Base-by-base conservation (phyloP, 2,888 invertebrate species). In the Pollenia angustigena region DNA sequence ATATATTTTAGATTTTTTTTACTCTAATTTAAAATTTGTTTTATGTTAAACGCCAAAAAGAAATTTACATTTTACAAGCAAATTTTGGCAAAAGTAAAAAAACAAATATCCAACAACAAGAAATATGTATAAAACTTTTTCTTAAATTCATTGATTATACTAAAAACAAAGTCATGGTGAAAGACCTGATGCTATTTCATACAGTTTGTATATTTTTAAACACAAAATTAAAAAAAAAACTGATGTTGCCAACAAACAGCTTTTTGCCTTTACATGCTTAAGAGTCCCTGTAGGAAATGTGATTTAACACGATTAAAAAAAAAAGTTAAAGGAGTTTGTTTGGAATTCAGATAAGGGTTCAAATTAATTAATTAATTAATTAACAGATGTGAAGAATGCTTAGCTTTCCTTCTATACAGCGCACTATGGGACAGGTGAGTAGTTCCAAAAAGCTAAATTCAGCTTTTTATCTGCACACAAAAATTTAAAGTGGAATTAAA, bases 211-310 rank as follows among this genome's bases (percentile, higher is more conserved):
- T 60, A 46, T 74, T 74, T 72, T 32, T 12, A 74, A 72, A 58
- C 32, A 48, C 12, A 74, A 12, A 32, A n/a, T 74, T 42, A 32
- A 44, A 23, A 46, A 23, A 46, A 48, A 66, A 74, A 66, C 66
- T 46, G 72, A 23, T 64, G 81, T 79, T 79, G 66, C 42, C 81
- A 66, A 74, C 46, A 66, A 66, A 74, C 46, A 66, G 50, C 40
- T 74, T 58, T 58, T 66, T 58, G 44, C 66, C 23, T 6, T 9
- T 23, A 32, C 46, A 66, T 48, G 9, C 2, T 66, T 32, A 23
- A 66, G 14, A 9, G 14, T 48, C n/a, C 66, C 46, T 12, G 14
- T 48, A 6, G 56, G 23, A 56, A 56, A 56, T 11, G 10, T 6
- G 6, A 6, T 6, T 32, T 32, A 6, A 6, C 32, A 32, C 4